A percentile compares a stretch with the other conserved stretches of the same genome.
These are phyloP conservation scores for Apotomis betuletana DNA, from an alignment of 2,888 invertebrate species.

Conservation along the genomic window DNA sequence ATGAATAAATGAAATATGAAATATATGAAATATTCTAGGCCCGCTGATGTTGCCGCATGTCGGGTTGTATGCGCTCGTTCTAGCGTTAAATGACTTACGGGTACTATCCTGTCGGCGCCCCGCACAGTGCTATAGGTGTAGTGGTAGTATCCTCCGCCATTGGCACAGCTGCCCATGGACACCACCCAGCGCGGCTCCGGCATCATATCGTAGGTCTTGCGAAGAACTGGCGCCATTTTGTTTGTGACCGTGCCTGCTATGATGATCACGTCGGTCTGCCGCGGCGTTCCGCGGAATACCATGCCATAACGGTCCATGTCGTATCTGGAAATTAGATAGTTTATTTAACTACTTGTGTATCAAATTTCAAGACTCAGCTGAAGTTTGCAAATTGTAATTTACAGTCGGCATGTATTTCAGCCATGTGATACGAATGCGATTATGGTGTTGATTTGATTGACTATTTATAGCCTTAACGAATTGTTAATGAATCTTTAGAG, in stretches of 20 bases:
- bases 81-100: constrained; percentile 54
- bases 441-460: no score
- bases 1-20: no score
- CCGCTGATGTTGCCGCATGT: neutral
- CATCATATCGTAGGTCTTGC: constrained; percentile 99
- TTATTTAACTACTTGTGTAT: neutral
- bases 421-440: no score
- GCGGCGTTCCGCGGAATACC: constrained; percentile 97
- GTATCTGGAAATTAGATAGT: constrained; percentile 79
- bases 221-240: constrained; percentile 99
- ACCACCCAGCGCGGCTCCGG: constrained; percentile 98
- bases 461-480: no score
- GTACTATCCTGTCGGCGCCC: constrained; percentile 72
- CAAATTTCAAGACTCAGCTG: no score
- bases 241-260: constrained; percentile 99
- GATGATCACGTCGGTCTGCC: constrained; percentile 98
- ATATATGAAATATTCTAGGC: no score
- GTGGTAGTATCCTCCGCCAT: constrained; percentile 99
- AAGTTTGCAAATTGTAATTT: no score
- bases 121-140: constrained; percentile 98
- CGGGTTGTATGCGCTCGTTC: neutral
- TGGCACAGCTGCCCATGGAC: constrained; percentile 99
- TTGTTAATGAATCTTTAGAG: no score
- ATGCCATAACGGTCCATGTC: constrained; percentile 99
- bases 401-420: no score